Evolutionary conservation across 2,797 vertebrate species (phyloP).

Genomic region (Anas georgica): DNA sequence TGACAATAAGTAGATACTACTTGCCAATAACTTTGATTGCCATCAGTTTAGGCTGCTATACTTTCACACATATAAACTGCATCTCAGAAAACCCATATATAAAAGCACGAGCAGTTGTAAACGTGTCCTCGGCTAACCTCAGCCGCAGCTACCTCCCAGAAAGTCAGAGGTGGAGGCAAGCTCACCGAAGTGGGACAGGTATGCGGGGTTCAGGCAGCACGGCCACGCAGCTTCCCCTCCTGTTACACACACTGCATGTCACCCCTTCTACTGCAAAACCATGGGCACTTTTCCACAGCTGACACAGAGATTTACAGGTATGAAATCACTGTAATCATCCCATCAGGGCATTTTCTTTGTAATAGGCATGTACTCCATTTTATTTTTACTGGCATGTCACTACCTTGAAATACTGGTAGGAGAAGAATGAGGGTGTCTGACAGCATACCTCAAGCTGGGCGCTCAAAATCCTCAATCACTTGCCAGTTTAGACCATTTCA

Average conservation of each 20-base stretch:
- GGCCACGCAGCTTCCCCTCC: accelerated
- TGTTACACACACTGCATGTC: accelerated
- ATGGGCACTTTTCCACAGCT: not conserved
- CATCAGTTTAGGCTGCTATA: not conserved
- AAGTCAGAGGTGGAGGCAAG: not conserved
- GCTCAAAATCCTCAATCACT: not conserved
- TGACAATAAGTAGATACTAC: slow-evolving; percentile 19
- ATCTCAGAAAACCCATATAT: not conserved
- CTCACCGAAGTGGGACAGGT: not conserved
- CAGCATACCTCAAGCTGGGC: not conserved
- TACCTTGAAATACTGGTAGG: not conserved
- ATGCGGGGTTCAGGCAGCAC: accelerated
- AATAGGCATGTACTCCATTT: not conserved
- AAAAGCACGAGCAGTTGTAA: not conserved
- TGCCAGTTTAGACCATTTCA: not conserved
- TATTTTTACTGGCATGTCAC: not conserved
- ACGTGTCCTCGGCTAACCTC: not conserved
- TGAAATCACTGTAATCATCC: not conserved
- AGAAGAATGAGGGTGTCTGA: not conserved
- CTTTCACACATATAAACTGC: not conserved
- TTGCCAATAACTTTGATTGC: slow-evolving; percentile 28
- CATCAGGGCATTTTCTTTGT: not conserved
- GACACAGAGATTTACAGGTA: not conserved
- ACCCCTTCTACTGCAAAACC: not conserved
- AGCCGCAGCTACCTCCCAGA: not conserved